Base-by-base conservation (phyloP, 2,797 vertebrate species). In the Neosilurus mollespiculum region DNA sequence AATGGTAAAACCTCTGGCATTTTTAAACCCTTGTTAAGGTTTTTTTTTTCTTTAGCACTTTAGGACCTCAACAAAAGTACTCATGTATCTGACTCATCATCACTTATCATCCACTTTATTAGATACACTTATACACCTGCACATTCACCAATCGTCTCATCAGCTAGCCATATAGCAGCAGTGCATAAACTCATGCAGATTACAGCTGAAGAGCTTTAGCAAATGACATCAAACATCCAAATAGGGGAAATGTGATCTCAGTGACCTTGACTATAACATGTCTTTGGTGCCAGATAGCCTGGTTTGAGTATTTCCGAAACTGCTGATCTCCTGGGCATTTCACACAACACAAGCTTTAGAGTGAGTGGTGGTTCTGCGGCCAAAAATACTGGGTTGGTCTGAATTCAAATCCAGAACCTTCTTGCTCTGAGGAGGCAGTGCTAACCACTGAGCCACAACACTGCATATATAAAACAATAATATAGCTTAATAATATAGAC, bases 111-210 rank as follows among this genome's bases (percentile, higher is more conserved):
- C 8, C n/a, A 22, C 11, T 51, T 49, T 37, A 34, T 18, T 67
- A 34, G 30, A 9, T 34, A 67, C 16, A 67, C 65, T 2, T 49
- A 20, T 12, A 51, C 22, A 51, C 22, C 22, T 49, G 11, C 11
- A 24, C 11, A 49, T 71, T 71, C 43, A 71, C 51, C 69, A 51
- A 12, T 51, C 24, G 2, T 71, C 22, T 22, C 22, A 22, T 70
- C 67, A 70, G 18, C 37, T 20, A 70, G n/a, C 49, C 20, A 69
- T 69, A 26, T 34, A 3, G 5, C 64, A 66, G 26, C 14, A 34
- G 65, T 69, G 4, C 9, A 71, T 14, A 66, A 71, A 71, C 49
- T 8, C n/a, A 75, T 75, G 51, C n/a, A 73, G 71, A 54, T 54
- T 54, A 72, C 11, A 71, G 43, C 20, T 53, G n/a, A 54, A 54